Base-by-base conservation (phyloP, 2,113 vertebrate species). In the Chrysemys picta region DNA sequence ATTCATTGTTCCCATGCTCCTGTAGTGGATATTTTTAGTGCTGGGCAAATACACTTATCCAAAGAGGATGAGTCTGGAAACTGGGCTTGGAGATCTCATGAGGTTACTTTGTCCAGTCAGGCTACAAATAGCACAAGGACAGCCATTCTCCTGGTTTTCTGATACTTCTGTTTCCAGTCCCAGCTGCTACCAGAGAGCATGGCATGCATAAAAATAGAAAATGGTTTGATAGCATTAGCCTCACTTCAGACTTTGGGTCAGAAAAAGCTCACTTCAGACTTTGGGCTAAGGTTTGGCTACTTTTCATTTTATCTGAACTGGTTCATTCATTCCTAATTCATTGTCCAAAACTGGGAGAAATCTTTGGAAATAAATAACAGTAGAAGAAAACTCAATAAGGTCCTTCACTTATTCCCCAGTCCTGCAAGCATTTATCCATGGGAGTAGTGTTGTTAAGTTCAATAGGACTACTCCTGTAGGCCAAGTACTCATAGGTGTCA, bases 71-170 rank as follows among this genome's bases (percentile, higher is more conserved):
- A 62, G 86, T 62, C 25, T 45, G 9, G 8, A 47, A 31, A n/a
- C 21, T 72, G 65, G 4, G 53, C 16, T 21, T 22, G 2, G 1
- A 22, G 42, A 9, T 79, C 42, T 0, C 0, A 5, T 5, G 3
- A 27, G 10, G 7, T 50, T 90, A 1, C 1, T n/a, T 91, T n/a
- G 24, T 1, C 0, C 1, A 0, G 7, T 5, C 27, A 45, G 72
- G 80, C 57, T 0, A 21, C 81, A 50, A 50, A 31, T 87, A 75
- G 10, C 62, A 5, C n/a, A 83, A 75, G 87, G 12, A 5, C 19
- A 21, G 14, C 21, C 80, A 8, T 81, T 52, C 78, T 12, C 0
- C 0, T 35, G 2, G 2, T 85, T 94, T 93, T 65, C 31, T 94
- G 53, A 57, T 72, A 27, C 5, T 65, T 80, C 53, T 93, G 19